Base-by-base conservation (phyloP, 1,140 invertebrate species). In the Drosophila ironensis region DNA sequence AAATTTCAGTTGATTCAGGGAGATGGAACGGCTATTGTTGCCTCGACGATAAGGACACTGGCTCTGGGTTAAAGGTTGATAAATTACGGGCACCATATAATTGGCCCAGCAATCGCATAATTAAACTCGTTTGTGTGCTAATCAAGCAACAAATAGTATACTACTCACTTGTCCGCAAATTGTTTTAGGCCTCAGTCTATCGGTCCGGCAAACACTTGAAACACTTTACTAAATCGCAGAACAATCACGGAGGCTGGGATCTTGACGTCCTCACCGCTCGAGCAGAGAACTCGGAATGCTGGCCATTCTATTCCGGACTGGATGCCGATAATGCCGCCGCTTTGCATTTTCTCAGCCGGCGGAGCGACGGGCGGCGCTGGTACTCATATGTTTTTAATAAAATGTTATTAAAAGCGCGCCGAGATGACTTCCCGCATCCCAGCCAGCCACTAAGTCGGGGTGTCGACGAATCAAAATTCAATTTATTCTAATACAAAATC, bases 401-500 rank as follows among this genome's bases (percentile, higher is more conserved):
- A 77, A 64, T 77, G 54, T 63, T 37, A 72, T 72, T 81, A 54
- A 70, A 60, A 78, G 53, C 44, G 14, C 37, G 28, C 22, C 16
- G 22, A n/a, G 47, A 33, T 42, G 19, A 30, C 28, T 41, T 70
- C 73, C 78, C 69, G 78, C 78, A 77, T 84, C 19, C n/a, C 17
- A 30, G n/a, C 33, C 9, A 11, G 14, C 2, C 35, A 20, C 20
- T 3, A 5, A 2, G 2, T 14, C 14, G 35, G 48, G 46, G 28
- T 53, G 73, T 41, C 64, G 54, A 46, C 53, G 53, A 82, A 84
- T 84, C 33, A 84, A 84, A 86, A 78, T 78, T 60, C 73, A 78
- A 84, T 84, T 84, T 61, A 72, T 84, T 67, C 48, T 84, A 86
- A 84, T 84, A 78, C 77, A 84, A 82, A 84, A 70, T 50, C 82